Evolutionary conservation across 2,888 invertebrate species (phyloP), one percentile per base, ranked within the genome.

Genomic region (Xanthia togata): DNA sequence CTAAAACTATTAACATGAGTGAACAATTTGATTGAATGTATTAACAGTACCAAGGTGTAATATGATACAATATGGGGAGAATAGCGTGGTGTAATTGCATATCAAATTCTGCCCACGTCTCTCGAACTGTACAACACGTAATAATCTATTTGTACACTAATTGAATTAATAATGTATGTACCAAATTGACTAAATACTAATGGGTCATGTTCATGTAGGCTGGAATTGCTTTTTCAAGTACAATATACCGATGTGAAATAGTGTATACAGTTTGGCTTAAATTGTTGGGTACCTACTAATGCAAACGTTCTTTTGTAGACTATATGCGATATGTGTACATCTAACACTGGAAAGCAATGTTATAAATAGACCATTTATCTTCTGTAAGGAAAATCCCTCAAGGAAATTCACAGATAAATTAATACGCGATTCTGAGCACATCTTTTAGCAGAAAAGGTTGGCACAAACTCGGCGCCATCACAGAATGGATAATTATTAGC

Each of bases 141-240:
- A 68, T 63, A 23, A 35, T 67, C 17, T 63, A n/a, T 57, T 44
- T 35, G 62, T 59, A 31, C 44, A 76, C 38, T 26, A 55, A 65
- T 82, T 67, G 14, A 70, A 80, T 65, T 70, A n/a, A n/a, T 82
- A 76, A 76, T 65, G 17, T n/a, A 60, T 82, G 26, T 60, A 50
- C 47, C 35, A 55, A 76, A 76, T 76, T 82, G 38, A 50, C 31
- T n/a, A 31, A 67, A 47, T 35, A 17, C 8, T 3, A 31, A 20
- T 31, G 38, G 20, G 5, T n/a, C 11, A 23, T 60, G 38, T 55
- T 80, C 5, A 4, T 8, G 17, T 12, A 38, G 35, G 31, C 6
- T 47, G n/a, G 35, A 35, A 12, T 35, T 59, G 26, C 4, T 11
- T 35, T 50, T 64, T 20, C 47, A 23, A 31, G 41, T 31, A n/a